Conservation (phyloP, 2,888 invertebrate genomes). For the Catocala nupta region DNA sequence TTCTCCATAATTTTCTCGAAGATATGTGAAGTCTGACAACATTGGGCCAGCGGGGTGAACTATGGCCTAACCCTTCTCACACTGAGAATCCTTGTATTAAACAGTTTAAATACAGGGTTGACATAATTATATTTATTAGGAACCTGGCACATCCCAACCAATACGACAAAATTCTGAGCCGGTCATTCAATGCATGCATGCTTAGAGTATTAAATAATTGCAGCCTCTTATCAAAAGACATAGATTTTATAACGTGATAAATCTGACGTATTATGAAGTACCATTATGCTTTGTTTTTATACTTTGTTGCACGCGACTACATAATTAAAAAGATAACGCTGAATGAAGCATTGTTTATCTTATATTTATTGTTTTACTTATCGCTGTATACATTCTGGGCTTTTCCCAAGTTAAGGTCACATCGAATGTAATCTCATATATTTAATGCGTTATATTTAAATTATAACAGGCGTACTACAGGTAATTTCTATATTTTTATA, state of each 20-base stretch:
- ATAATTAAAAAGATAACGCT: constrained; percentile 11
- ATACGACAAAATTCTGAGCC: too few species aligned
- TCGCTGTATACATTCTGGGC: background rate
- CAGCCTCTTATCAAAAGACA: background rate
- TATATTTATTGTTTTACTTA: background rate
- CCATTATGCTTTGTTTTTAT: constrained; percentile 11
- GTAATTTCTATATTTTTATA: too few species aligned
- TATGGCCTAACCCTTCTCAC: too few species aligned
- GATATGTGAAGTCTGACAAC: too few species aligned
- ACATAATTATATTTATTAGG: too few species aligned
- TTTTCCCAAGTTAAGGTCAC: background rate
- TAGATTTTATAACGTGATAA: constrained; percentile 10
- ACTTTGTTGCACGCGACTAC: constrained; percentile 6
- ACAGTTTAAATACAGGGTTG: too few species aligned
- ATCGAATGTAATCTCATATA: background rate
- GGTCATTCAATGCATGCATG: background rate
- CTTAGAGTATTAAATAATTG: constrained; percentile 4
- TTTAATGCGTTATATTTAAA: background rate
- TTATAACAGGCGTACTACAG: too few species aligned
- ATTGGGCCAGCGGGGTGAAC: too few species aligned
- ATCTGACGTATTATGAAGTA: too few species aligned
- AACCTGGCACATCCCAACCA: too few species aligned
- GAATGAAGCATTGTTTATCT: constrained; percentile 13
- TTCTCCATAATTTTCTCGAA: too few species aligned
- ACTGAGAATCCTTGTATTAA: too few species aligned